phyloP scores from a whole-genome alignment of 2,888 invertebrate species.

The Bombyx huttoni region DNA sequence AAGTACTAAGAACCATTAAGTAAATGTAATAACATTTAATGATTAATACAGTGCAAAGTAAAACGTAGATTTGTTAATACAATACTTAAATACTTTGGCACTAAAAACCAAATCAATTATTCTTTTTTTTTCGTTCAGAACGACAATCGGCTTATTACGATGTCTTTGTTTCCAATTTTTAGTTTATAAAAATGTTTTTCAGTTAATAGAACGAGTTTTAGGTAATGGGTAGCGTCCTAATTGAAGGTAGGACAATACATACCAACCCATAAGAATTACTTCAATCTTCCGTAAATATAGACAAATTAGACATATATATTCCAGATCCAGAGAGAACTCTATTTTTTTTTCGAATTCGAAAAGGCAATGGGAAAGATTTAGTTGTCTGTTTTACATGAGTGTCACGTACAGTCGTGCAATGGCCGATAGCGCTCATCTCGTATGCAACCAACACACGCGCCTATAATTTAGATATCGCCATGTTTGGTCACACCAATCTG shows the following conservation, averaged over 20 bases:
- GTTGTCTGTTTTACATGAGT: slow-evolving; percentile 29
- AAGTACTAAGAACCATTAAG: too few relatives aligned
- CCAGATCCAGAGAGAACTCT: slow-evolving; percentile 17
- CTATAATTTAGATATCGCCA: slow-evolving; percentile 40
- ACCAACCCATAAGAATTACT: not conserved
- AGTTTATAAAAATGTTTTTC: too few relatives aligned
- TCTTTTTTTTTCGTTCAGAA: too few relatives aligned
- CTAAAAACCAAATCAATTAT: too few relatives aligned
- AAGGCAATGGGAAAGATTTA: slow-evolving; percentile 29
- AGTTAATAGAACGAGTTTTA: too few relatives aligned
- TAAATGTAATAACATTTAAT: too few relatives aligned
- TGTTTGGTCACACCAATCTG: slow-evolving; percentile 31
- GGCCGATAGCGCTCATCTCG: slow-evolving; percentile 43
- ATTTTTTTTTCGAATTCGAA: slow-evolving; percentile 22
- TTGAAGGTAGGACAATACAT: slow-evolving; percentile 5
- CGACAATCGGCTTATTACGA: too few relatives aligned
- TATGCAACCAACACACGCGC: slow-evolving; percentile 40
- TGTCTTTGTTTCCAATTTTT: too few relatives aligned
- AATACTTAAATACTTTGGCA: too few relatives aligned
- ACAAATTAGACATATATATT: not conserved
- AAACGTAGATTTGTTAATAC: too few relatives aligned
- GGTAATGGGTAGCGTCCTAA: too few relatives aligned
- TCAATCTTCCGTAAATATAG: not conserved
- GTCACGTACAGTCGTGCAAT: slow-evolving; percentile 45
- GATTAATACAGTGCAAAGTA: too few relatives aligned